Base-by-base conservation (phyloP, 92 coral and sea anemone species). In the Phenganax subtilis region DNA sequence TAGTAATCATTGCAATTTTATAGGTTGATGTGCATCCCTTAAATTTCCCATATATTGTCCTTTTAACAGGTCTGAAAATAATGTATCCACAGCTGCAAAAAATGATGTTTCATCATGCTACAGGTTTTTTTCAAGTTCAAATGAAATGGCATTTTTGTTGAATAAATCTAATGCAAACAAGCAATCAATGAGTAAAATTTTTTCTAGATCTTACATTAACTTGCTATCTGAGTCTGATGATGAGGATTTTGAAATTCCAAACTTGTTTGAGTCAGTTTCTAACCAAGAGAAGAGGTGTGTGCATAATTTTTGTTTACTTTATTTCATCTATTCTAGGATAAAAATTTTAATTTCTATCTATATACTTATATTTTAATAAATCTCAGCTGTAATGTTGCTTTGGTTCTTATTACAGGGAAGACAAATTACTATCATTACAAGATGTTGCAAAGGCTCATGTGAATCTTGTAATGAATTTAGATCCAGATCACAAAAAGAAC, bases 241-340 rank as follows among this genome's bases (percentile, higher is more conserved):
- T 16, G 70, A 63, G 28, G 70, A 63, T 31, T 63, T 63, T 63
- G 70, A 63, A 63, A 25, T 63, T 63, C 70, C 70, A 8, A 63
- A 63, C 28, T 31, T 63, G 70, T 63, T 63, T 63, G 16, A 63
- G 9, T 63, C 70, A 63, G 25, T 20, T 20, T 20, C 25, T 25
- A 16, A 31, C 27, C 16, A 63, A 63, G 28, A 31, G 70, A 63
- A 63, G 70, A 63, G 70, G 16, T 25, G 70, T 63, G 28, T 31
- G 70, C 25, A 20, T 20, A 20, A 20, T 20, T 20, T 20, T 20
- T 20, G 25, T 20, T 20, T 20, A 20, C 25, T 20, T 63, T 31
- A 63, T 63, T 16, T 31, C n/a, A 16, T 63, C 28, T 16, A 8
- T 16, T 8, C n/a, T 16, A 63, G 70, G 16, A 63, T 63, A 63